These are phyloP conservation scores for Dasypolia templi DNA, from an alignment of 2,888 invertebrate genomes.

Conservation along the genomic window DNA sequence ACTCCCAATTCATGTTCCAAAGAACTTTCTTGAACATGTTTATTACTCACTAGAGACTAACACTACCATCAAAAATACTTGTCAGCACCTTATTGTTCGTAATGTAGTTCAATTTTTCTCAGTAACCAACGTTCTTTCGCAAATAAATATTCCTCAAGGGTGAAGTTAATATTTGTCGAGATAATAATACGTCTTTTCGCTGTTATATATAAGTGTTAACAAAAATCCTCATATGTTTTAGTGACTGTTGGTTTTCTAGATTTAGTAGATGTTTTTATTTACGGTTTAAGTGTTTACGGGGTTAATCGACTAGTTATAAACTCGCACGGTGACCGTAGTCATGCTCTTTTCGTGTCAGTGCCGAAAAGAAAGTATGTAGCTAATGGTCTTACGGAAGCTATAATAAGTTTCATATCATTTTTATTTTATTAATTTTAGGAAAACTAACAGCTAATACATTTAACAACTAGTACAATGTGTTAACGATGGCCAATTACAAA, in stretches of 20 bases:
- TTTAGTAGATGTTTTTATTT: not conserved
- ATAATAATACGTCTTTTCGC: constrained; percentile 40
- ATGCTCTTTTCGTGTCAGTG: too few species aligned
- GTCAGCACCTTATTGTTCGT: constrained; percentile 59
- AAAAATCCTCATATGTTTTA: constrained; percentile 43
- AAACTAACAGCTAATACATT: too few species aligned
- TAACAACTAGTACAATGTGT: too few species aligned
- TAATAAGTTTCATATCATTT: not conserved
- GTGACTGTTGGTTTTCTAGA: constrained; percentile 15
- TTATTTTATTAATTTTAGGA: too few species aligned
- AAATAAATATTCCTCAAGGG: constrained; percentile 47
- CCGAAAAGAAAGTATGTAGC: not conserved
- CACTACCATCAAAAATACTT: constrained; percentile 57
- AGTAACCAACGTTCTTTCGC: constrained; percentile 36
- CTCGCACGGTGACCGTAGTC: not conserved
- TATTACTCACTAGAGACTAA: constrained; percentile 56
- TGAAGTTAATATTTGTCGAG: constrained; percentile 58
- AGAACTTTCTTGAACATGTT: constrained; percentile 57
- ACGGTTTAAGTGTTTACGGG: not conserved
- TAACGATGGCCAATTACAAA: too few species aligned
- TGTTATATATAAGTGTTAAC: constrained; percentile 40
- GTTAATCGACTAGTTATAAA: not conserved
- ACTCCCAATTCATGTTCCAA: constrained; percentile 47
- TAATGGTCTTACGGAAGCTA: not conserved
- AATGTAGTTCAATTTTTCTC: constrained; percentile 58